Evolutionary conservation across 2,888 invertebrate genomes (phyloP).

Genomic region (Achlya flavicornis): DNA sequence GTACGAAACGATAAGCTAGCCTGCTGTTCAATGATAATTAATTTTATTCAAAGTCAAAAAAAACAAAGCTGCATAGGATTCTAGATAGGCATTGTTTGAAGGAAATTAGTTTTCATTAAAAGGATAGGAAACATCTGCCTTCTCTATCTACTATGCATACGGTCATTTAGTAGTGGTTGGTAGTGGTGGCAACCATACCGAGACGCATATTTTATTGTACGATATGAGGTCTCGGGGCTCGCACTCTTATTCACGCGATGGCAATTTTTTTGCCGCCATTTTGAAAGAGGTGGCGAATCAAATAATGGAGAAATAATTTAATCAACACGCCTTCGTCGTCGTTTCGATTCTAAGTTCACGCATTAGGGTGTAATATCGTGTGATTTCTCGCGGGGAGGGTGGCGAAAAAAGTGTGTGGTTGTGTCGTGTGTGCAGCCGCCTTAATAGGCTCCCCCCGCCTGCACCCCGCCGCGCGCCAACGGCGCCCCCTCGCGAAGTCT

Average conservation of each 20-base stretch:
- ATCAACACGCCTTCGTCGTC: slow-evolving; percentile 52
- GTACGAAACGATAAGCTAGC: too few species aligned
- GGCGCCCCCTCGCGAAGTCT: slow-evolving; percentile 41
- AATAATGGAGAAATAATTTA: slow-evolving; percentile 82
- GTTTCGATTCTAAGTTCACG: slow-evolving; percentile 51
- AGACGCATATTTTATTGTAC: slow-evolving; percentile 21
- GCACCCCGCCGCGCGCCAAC: slow-evolving; percentile 23
- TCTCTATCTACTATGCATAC: too few species aligned
- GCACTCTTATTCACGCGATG: slow-evolving; percentile 37
- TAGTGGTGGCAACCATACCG: slow-evolving; percentile 17
- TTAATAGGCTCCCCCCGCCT: slow-evolving; percentile 51
- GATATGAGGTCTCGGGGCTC: slow-evolving; percentile 16
- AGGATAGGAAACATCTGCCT: too few species aligned
- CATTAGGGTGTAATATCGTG: slow-evolving; percentile 60
- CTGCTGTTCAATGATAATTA: too few species aligned
- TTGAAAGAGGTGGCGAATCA: slow-evolving; percentile 82
- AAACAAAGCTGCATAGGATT: too few species aligned
- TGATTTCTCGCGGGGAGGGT: slow-evolving; percentile 47
- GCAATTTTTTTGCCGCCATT: slow-evolving; percentile 72
- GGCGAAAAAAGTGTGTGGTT: slow-evolving; percentile 69
- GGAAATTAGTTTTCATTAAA: too few species aligned
- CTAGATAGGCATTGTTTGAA: too few species aligned
- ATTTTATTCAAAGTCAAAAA: too few species aligned
- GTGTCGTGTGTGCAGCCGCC: slow-evolving; percentile 69
- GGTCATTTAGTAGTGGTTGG: slow-evolving; percentile 1